A percentile compares a stretch with the other conserved stretches of the same genome.
These are phyloP conservation scores for Gymnothorax javanicus DNA, from an alignment of 2,797 vertebrate genomes.

Conservation along the genomic window DNA sequence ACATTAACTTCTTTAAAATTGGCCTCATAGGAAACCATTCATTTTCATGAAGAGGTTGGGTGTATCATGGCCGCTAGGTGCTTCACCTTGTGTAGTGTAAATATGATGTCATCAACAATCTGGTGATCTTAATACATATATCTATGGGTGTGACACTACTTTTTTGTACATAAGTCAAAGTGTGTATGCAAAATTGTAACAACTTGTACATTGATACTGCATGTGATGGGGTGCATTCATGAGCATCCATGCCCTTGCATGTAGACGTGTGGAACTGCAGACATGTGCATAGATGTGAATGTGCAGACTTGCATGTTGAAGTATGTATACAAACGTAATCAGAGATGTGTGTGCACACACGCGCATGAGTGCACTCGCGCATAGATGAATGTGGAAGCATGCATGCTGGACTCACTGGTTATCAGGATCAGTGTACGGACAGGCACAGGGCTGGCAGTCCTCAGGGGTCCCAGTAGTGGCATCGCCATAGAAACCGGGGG, in stretches of 20 bases:
- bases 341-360: background rate
- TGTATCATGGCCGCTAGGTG: too few species aligned
- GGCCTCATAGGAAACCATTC: too few species aligned
- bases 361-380: background rate
- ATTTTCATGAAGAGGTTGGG: too few species aligned
- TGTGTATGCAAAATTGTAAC: background rate
- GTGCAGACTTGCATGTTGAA: background rate
- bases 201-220: background rate
- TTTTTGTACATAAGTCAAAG: too few species aligned
- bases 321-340: background rate
- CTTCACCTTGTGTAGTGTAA: too few species aligned
- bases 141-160: too few species aligned
- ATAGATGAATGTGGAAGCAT: slow-evolving; percentile 14
- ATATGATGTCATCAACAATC: too few species aligned
- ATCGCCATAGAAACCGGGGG: slow-evolving; percentile 88
- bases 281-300: background rate
- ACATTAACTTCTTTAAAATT: too few species aligned
- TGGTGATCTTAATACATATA: too few species aligned
- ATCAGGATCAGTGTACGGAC: slow-evolving; percentile 84
- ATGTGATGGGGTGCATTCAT: background rate
- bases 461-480: slow-evolving; percentile 88
- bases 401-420: slow-evolving; percentile 82
- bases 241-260: background rate
- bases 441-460: slow-evolving; percentile 95
- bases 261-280: too few species aligned